A percentile compares a stretch with the other conserved stretches of the same genome.
phyloP scores from a whole-genome alignment of 2,888 invertebrate genomes.

The Caenorhabditis parvicauda region DNA sequence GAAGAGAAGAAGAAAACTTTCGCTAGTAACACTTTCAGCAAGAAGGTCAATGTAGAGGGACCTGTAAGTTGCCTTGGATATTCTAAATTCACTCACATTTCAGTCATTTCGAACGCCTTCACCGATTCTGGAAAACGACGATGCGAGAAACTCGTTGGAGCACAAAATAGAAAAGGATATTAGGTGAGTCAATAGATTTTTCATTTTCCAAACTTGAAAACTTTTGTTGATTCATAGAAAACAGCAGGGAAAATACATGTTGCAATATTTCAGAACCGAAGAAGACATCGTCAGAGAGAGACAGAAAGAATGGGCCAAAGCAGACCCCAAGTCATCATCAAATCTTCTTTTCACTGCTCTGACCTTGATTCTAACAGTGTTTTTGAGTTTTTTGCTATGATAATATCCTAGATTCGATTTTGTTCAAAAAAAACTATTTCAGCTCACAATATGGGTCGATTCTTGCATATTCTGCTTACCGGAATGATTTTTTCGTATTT shows the following conservation, averaged over 20 bases:
- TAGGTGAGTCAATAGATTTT: neutral
- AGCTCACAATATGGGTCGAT: slow-evolving; percentile 34
- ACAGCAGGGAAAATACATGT: no score
- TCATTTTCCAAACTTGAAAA: no score
- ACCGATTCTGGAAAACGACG: slow-evolving; percentile 22
- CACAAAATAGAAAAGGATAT: slow-evolving; percentile 21
- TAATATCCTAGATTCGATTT: neutral
- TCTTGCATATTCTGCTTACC: no score
- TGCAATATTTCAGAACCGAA: slow-evolving; percentile 19
- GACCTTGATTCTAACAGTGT: neutral
- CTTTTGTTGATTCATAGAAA: no score
- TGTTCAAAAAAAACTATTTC: slow-evolving; percentile 9
- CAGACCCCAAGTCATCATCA: neutral
- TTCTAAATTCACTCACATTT: no score
- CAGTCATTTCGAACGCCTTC: slow-evolving; percentile 13
- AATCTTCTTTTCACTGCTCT: slow-evolving; percentile 1
- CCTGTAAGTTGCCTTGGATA: no score
- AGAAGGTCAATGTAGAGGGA: neutral
- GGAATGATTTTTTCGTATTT: no score
- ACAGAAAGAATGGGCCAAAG: slow-evolving; percentile 26
- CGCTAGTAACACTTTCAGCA: neutral
- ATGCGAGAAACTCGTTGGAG: slow-evolving; percentile 9
- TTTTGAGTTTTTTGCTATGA: neutral
- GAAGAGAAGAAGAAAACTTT: slow-evolving; percentile 4
- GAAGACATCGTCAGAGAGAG: slow-evolving; percentile 23